Conservation (phyloP, 2,888 invertebrate genomes). For the Metellina segmentata region DNA sequence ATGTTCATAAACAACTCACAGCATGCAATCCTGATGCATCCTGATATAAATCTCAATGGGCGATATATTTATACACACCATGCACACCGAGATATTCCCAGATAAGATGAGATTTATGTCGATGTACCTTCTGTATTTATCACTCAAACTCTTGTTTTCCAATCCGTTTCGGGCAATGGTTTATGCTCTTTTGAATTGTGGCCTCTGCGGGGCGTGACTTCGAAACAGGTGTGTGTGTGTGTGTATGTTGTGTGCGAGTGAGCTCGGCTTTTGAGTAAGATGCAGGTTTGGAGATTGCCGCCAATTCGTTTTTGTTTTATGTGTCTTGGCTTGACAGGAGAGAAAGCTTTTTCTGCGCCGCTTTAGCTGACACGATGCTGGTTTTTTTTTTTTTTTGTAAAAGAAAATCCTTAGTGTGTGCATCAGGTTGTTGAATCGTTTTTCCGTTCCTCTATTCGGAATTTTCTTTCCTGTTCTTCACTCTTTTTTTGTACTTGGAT, state of each 20-base stretch:
- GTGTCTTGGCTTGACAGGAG: neutral
- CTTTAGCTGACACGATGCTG: neutral
- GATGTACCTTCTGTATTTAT: constrained; percentile 19
- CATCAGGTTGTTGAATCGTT: too few species aligned
- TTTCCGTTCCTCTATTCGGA: too few species aligned
- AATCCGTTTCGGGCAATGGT: constrained; percentile 15
- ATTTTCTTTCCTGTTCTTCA: too few species aligned
- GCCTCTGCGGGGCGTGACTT: constrained; percentile 6
- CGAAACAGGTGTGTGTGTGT: constrained; percentile 16
- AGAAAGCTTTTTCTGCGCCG: neutral
- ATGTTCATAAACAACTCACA: constrained; percentile 20
- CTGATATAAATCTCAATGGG: constrained; percentile 27
- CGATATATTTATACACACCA: constrained; percentile 10
- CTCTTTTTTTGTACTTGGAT: too few species aligned
- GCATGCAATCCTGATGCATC: neutral
- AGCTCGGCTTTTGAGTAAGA: neutral
- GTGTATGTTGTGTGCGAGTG: neutral
- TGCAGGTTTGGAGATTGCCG: constrained; percentile 5
- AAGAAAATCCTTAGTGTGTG: neutral
- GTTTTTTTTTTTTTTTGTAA: neutral
- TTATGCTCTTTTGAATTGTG: constrained; percentile 19
- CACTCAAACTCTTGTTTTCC: constrained; percentile 46
- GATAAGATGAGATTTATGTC: constrained; percentile 56
- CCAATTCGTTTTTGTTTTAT: constrained; percentile 3
- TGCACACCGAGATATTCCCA: neutral